Percentiles rank a stretch among this genome's conserved stretches.
Conservation (phyloP, 1,140 invertebrate species). For the Parapsyche elsis region DNA sequence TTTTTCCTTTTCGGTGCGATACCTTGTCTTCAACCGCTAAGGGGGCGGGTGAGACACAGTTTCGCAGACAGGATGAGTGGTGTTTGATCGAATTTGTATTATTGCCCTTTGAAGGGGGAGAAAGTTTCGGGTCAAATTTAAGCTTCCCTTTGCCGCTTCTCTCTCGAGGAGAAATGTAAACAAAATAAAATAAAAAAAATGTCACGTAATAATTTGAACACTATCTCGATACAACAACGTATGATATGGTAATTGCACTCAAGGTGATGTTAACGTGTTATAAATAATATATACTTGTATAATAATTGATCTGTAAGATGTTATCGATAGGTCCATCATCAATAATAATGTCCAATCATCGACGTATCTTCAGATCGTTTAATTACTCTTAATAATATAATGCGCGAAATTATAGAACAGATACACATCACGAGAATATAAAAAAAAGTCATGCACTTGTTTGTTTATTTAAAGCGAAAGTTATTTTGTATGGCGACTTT, state of each 20-base stretch:
- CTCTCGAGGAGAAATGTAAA: not conserved
- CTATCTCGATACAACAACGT: no score
- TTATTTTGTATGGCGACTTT: slow-evolving; percentile 7
- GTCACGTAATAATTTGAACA: no score
- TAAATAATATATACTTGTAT: not conserved
- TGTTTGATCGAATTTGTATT: slow-evolving; percentile 56
- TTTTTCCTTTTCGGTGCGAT: slow-evolving; percentile 24
- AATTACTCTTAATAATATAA: not conserved
- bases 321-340: slow-evolving; percentile 4
- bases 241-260: no score
- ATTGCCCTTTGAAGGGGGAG: slow-evolving; percentile 45
- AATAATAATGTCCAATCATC: not conserved
- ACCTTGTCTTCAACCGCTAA: slow-evolving; percentile 30
- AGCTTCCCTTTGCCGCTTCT: not conserved
- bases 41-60: slow-evolving; percentile 36
- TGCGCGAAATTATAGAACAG: not conserved
- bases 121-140: slow-evolving; percentile 28
- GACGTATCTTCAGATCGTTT: not conserved
- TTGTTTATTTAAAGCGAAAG: not conserved
- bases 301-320: not conserved
- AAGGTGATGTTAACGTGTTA: not conserved
- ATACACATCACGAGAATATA: not conserved
- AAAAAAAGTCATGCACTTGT: not conserved
- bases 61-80: slow-evolving; percentile 40
- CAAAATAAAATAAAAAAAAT: not conserved